Evolutionary conservation across 2,888 invertebrate genomes (phyloP), one percentile per base, ranked within the genome.

Genomic region (Drosophila koepferae): DNA sequence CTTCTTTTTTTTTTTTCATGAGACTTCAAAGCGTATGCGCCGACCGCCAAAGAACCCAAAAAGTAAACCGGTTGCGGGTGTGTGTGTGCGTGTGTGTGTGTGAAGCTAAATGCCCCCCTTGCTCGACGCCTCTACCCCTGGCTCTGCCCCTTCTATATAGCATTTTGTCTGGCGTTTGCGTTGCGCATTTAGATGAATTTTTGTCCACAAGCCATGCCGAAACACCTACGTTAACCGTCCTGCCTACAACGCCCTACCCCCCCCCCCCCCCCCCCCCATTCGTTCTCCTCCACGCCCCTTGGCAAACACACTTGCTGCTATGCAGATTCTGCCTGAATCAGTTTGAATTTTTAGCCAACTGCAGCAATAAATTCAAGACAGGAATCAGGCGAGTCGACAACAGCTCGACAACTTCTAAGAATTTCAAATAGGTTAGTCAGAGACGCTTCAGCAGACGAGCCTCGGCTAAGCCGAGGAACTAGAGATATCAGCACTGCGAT

Each of bases 181-280:
- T 82, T 73, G 86, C 84, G 86, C 86, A 86, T 86, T 86, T 87
- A 86, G 88, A 86, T 88, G 82, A 86, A 77, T 77, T 81, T 83
- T 74, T 86, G 77, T 74, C 82, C 82, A 86, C 82, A 84, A 85
- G 83, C 82, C 82, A 74, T 66, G 66, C 54, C 54, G 70, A 81
- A 77, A 81, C 81, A 81, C 84, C 86, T 86, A 86, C 85, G 72
- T 63, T 44, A 41, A 34, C 20, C 14, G 4, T 28, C 6, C 6
- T 28, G 28, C 28, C 28, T 28, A 28, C 28, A 28, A 0, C 28
- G 7, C 28, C 28, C n/a, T n/a, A n/a, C n/a, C 1, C 28, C 28
- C 0, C 28, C 16, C 16, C 4, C 5, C 60, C 5, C 36, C 46
- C 12, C 2, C 5, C 43, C 2, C 44, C 28, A n/a, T 12, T 0